Conservation (phyloP, 2,797 vertebrate species). For the Chaenodraco wilsoni region DNA sequence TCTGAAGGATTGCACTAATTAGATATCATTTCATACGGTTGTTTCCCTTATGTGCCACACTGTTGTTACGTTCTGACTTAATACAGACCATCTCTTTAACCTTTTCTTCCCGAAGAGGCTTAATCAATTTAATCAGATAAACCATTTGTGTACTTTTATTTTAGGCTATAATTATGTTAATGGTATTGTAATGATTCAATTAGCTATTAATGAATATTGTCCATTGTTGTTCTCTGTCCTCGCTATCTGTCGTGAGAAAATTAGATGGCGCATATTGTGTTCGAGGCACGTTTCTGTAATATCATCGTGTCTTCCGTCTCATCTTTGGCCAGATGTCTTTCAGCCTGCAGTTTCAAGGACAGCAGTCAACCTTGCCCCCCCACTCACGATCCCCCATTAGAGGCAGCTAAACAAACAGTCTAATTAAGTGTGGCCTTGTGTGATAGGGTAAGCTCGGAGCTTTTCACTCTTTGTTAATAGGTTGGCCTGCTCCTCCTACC, state of each 20-base stretch:
- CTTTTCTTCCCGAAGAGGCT: background rate
- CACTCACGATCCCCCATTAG: slow-evolving; percentile 53
- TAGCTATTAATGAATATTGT: slow-evolving; percentile 31
- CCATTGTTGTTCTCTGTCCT: slow-evolving; percentile 35
- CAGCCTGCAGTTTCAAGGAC: slow-evolving; percentile 68
- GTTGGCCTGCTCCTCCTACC: slow-evolving; percentile 60
- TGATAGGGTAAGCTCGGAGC: slow-evolving; percentile 59
- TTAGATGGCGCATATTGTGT: slow-evolving; percentile 16
- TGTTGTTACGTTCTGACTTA: slow-evolving; percentile 54
- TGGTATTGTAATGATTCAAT: slow-evolving; percentile 37
- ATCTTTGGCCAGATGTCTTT: slow-evolving; percentile 72
- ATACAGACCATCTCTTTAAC: slow-evolving; percentile 34
- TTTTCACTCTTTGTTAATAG: slow-evolving; percentile 71
- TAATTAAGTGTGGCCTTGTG: slow-evolving; percentile 78
- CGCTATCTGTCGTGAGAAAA: slow-evolving; percentile 50
- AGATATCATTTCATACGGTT: slow-evolving; percentile 64
- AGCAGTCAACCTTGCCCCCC: slow-evolving; percentile 44
- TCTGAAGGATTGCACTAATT: slow-evolving; percentile 74
- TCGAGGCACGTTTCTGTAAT: slow-evolving; percentile 26
- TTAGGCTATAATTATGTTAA: slow-evolving; percentile 27
- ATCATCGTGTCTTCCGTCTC: slow-evolving; percentile 37
- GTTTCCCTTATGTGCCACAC: slow-evolving; percentile 45
- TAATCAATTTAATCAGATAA: slow-evolving; percentile 43
- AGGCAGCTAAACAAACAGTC: slow-evolving; percentile 72
- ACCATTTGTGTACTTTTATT: slow-evolving; percentile 31